Percentiles rank a stretch among this genome's conserved stretches.
phyloP scores from a whole-genome alignment of 2,888 invertebrate genomes.

The Panzeria rudis region DNA sequence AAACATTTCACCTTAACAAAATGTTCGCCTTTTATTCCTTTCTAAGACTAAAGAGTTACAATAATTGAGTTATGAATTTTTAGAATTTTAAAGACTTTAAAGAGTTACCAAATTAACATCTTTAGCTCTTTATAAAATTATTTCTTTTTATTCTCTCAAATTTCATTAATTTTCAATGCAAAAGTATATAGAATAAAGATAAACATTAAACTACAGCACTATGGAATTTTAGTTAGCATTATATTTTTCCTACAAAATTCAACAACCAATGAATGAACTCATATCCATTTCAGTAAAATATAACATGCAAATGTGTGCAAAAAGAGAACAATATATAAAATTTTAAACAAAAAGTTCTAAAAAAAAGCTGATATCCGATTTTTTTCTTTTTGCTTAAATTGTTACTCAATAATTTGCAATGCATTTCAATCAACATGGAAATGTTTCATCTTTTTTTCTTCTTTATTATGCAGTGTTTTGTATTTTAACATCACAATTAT shows the following conservation, averaged over 20 bases:
- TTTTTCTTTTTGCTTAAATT: slow-evolving; percentile 18
- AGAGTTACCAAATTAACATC: neutral
- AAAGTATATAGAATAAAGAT: neutral
- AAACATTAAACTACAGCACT: slow-evolving; percentile 24
- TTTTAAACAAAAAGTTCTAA: neutral
- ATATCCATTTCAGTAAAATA: neutral
- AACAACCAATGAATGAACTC: slow-evolving; percentile 15
- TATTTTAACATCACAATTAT: slow-evolving; percentile 39
- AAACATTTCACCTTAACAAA: no score
- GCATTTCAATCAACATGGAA: slow-evolving; percentile 48
- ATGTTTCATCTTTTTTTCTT: slow-evolving; percentile 29
- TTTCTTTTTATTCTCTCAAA: neutral
- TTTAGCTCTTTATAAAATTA: neutral
- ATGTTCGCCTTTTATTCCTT: no score
- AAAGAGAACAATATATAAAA: slow-evolving; percentile 21
- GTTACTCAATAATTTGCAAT: slow-evolving; percentile 47
- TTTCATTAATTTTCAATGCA: slow-evolving; percentile 7
- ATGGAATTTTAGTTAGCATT: neutral
- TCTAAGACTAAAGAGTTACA: no score
- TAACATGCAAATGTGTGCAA: slow-evolving; percentile 32
- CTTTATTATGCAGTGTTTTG: slow-evolving; percentile 2
- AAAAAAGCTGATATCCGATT: slow-evolving; percentile 30
- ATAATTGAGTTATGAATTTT: no score
- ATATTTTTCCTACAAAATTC: slow-evolving; percentile 14
- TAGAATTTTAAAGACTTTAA: no score